phyloP scores from a whole-genome alignment of 2,797 vertebrate species.

The Peromyscus nudipes region DNA sequence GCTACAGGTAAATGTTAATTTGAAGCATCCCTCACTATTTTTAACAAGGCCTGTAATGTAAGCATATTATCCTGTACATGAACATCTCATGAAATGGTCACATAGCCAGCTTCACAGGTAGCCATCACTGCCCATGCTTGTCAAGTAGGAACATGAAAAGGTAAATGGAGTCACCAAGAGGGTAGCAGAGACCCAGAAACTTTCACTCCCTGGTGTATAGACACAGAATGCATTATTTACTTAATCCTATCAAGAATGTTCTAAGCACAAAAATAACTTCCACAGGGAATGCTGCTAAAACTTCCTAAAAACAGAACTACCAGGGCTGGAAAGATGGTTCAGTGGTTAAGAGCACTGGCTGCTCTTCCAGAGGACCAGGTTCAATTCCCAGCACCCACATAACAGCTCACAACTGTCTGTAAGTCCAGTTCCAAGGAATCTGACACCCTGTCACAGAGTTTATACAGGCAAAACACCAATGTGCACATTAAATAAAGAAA shows the following conservation, averaged over 20 bases:
- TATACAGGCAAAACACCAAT: not conserved
- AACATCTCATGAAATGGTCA: not conserved
- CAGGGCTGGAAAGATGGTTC: not conserved
- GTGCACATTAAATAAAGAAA: not conserved
- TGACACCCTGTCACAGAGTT: not conserved
- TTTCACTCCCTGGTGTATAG: not conserved
- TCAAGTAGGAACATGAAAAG: not conserved
- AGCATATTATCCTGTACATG: not conserved
- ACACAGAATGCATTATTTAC: not conserved
- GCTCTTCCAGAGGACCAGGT: not conserved
- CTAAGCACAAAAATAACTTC: conserved; percentile 57
- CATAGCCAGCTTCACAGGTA: not conserved
- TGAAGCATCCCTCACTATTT: not conserved
- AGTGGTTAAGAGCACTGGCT: not conserved
- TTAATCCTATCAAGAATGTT: conserved; percentile 16
- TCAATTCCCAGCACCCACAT: not conserved
- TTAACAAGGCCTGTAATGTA: not conserved
- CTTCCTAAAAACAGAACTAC: not conserved
- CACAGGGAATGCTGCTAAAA: not conserved
- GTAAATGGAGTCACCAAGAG: not conserved
- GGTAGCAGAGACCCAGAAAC: not conserved
- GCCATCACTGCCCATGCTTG: not conserved
- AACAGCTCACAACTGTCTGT: not conserved
- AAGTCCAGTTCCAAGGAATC: not conserved
- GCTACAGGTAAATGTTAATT: conserved; percentile 20